Evolutionary conservation across 2,113 vertebrate genomes (phyloP).

Genomic region (Elephantulus edwardii): DNA sequence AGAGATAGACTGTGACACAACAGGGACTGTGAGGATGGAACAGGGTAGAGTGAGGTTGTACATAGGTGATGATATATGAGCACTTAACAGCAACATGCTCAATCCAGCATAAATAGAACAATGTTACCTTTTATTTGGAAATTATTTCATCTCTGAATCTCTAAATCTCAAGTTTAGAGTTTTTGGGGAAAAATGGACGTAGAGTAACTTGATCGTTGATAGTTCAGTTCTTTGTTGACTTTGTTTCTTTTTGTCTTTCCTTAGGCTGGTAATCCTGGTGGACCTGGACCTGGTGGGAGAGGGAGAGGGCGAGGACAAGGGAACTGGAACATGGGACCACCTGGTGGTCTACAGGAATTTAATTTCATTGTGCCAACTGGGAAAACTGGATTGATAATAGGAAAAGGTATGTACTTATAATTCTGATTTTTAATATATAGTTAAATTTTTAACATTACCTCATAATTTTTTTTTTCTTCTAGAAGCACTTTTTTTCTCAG

Average conservation of each 20-base stretch:
- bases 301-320: conserved; percentile 96
- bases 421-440: background rate
- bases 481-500: background rate
- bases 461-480: background rate
- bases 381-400: conserved; percentile 98
- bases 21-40: too few species aligned
- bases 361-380: conserved; percentile 98
- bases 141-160: background rate
- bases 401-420: conserved; percentile 90
- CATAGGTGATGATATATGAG: too few species aligned
- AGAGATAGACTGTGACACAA: too few species aligned
- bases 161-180: conserved; percentile 7
- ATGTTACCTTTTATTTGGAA: background rate
- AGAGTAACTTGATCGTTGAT: background rate
- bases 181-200: background rate
- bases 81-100: background rate
- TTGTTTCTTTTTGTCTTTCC: background rate
- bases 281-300: conserved; percentile 94
- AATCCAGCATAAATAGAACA: background rate
- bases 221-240: background rate
- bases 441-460: background rate
- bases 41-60: too few species aligned
- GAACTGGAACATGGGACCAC: conserved; percentile 99
- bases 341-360: conserved; percentile 98
- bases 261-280: conserved; percentile 93